These are phyloP conservation scores for Unio delphinus DNA, from an alignment of 2,888 invertebrate genomes.

Conservation along the genomic window DNA sequence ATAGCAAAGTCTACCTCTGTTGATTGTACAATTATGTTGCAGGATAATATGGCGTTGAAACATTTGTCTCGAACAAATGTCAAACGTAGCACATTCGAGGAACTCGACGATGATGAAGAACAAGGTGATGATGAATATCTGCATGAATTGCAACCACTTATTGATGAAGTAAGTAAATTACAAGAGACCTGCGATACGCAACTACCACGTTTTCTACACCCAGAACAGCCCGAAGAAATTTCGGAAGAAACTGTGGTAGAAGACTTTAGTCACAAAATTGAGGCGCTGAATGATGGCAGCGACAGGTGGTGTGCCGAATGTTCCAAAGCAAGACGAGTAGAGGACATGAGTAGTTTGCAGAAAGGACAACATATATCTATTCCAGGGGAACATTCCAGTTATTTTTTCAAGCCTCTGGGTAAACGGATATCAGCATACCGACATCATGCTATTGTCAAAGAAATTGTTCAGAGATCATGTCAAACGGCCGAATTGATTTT, in stretches of 20 bases:
- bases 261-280: background rate
- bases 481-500: constrained; percentile 3
- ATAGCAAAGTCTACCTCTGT: too few relatives aligned
- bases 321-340: constrained; percentile 6
- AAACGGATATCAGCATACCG: constrained; percentile 4
- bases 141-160: too few relatives aligned
- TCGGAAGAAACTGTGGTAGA: background rate
- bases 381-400: constrained; percentile 4
- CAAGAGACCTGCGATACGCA: too few relatives aligned
- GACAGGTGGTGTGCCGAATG: constrained; percentile 10
- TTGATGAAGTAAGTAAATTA: too few relatives aligned
- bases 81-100: too few relatives aligned
- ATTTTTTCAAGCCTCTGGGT: background rate
- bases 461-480: constrained; percentile 1
- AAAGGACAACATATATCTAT: constrained; percentile 11
- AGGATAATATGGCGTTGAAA: too few relatives aligned
- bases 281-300: background rate
- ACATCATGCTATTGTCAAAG: constrained; percentile 15
- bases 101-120: too few relatives aligned
- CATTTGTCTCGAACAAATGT: too few relatives aligned
- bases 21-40: too few relatives aligned
- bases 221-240: too few relatives aligned
- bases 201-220: too few relatives aligned
- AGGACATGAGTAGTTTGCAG: constrained; percentile 1
- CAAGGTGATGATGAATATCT: too few relatives aligned